Conservation (phyloP, 2,797 vertebrate species). For the Xenentodon cancila region DNA sequence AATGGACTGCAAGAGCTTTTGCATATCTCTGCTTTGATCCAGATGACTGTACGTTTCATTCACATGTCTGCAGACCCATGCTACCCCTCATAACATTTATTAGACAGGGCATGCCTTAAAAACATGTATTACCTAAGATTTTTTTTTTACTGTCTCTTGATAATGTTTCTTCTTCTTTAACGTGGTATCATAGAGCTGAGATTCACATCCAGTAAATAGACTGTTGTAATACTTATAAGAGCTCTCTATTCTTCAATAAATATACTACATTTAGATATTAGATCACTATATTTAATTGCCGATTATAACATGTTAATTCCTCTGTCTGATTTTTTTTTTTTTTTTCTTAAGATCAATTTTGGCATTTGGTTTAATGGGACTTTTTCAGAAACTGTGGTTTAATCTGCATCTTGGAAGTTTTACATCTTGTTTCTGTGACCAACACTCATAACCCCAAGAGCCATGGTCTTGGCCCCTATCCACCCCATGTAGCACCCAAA, state of each 20-base stretch:
- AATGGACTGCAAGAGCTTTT: conserved; percentile 5
- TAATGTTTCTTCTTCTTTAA: conserved; percentile 51
- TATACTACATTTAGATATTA: not conserved
- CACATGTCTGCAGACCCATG: conserved; percentile 41
- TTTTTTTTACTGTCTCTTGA: conserved; percentile 50
- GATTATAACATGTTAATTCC: conserved; percentile 26
- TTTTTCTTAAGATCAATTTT: no score
- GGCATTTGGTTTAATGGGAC: no score
- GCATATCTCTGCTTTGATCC: conserved; percentile 14
- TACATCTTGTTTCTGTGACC: conserved; percentile 31
- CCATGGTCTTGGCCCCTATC: no score
- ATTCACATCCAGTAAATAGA: conserved; percentile 17
- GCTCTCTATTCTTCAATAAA: not conserved
- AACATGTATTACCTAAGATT: conserved; percentile 47
- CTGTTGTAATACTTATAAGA: conserved; percentile 20
- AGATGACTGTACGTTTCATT: conserved; percentile 35
- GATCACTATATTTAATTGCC: conserved; percentile 16
- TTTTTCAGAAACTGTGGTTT: conserved; percentile 7
- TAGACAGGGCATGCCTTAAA: conserved; percentile 46
- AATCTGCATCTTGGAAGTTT: conserved; percentile 23
- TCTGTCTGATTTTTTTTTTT: not conserved
- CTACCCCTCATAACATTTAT: conserved; percentile 62
- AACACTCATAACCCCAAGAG: no score
- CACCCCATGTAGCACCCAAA: no score
- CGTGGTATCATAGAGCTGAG: conserved; percentile 32